These are phyloP conservation scores for Oncorhynchus mykiss DNA, from an alignment of 2,113 vertebrate genomes.

Conservation along the genomic window DNA sequence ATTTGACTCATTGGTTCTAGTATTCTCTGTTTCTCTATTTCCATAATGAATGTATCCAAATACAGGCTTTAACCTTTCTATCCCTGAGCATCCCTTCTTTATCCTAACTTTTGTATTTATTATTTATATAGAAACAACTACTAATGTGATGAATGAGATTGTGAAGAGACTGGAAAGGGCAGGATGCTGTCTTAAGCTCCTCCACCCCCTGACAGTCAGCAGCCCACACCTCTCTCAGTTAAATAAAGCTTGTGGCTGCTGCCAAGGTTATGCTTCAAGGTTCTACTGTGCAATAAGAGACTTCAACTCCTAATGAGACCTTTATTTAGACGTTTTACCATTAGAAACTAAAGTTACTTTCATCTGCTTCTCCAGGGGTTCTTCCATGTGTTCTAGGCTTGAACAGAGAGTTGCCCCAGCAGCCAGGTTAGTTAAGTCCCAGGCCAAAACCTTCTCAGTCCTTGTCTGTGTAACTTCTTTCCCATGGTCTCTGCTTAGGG, in stretches of 20 bases:
- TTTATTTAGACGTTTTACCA: constrained; percentile 24
- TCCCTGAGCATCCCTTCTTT: no score
- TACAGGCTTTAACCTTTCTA: no score
- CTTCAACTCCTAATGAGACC: constrained; percentile 22
- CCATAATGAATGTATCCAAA: no score
- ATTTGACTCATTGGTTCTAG: no score
- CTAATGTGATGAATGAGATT: no score
- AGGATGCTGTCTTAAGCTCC: not conserved
- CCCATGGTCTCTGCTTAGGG: not conserved
- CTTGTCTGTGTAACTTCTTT: not conserved
- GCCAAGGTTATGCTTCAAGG: constrained; percentile 24
- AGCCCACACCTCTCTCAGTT: constrained; percentile 16
- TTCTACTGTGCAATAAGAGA: constrained; percentile 17
- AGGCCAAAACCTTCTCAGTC: not conserved
- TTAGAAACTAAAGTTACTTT: not conserved
- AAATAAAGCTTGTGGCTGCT: constrained; percentile 13
- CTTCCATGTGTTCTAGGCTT: not conserved
- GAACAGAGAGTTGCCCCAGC: not conserved
- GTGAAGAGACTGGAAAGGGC: no score
- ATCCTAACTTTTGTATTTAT: no score
- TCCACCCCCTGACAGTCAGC: constrained; percentile 4
- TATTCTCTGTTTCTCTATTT: no score
- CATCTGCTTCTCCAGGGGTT: no score
- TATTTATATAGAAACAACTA: no score
- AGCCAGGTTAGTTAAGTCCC: not conserved